These are phyloP conservation scores for Neodiprion fabricii DNA, from an alignment of 1,140 invertebrate species.

Conservation along the genomic window DNA sequence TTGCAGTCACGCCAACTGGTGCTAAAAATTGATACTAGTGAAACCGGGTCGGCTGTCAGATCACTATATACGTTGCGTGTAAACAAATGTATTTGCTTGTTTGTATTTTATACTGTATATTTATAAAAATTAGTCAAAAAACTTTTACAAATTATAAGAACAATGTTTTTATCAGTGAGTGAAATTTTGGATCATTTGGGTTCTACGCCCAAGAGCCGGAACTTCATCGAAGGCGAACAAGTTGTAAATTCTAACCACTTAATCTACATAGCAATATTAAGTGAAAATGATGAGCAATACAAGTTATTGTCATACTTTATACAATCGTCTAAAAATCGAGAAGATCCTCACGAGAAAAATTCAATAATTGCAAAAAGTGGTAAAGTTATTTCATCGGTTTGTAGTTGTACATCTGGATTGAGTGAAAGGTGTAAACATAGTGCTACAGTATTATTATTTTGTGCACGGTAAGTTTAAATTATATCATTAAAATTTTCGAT, in stretches of 20 bases:
- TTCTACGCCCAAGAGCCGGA: not conserved
- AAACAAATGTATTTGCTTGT: constrained; percentile 11
- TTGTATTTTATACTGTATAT: not conserved
- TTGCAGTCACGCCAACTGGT: constrained; percentile 18
- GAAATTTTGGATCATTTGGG: constrained; percentile 17
- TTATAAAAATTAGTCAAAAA: constrained; percentile 12
- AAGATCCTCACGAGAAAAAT: no score
- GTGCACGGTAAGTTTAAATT: no score
- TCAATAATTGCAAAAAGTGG: no score
- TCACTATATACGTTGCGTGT: constrained; percentile 12
- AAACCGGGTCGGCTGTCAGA: constrained; percentile 13
- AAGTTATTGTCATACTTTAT: no score
- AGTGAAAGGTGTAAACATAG: no score
- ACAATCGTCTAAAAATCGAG: no score
- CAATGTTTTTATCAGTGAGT: constrained; percentile 11
- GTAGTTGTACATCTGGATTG: no score
- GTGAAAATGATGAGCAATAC: no score
- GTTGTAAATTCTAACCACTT: not conserved
- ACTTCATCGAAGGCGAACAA: constrained; percentile 13
- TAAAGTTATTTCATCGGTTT: no score
- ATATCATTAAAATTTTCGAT: no score
- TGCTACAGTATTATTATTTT: no score
- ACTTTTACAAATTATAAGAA: constrained; percentile 14
- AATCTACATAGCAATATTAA: no score
- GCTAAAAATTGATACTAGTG: constrained; percentile 8